These are phyloP conservation scores for Antheraea pernyi DNA, from an alignment of 1,140 invertebrate species.

Conservation along the genomic window DNA sequence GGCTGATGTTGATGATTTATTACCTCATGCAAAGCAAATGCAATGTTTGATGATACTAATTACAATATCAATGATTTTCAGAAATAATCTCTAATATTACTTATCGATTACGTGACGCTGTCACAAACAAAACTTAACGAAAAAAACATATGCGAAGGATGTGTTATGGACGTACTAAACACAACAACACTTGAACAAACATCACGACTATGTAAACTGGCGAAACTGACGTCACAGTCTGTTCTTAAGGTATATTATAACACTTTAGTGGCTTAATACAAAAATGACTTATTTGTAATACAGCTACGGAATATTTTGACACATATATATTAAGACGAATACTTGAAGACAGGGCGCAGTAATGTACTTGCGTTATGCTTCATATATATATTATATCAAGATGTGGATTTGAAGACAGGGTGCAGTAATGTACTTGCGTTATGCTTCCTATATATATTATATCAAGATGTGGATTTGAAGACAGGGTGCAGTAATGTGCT, in stretches of 20 bases:
- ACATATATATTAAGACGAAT: no score
- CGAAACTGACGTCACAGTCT: not conserved
- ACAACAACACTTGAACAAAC: not conserved
- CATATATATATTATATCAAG: no score
- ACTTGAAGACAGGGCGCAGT: not conserved
- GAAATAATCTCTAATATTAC: not conserved
- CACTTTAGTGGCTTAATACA: not conserved
- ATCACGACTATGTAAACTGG: not conserved
- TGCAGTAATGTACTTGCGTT: no score
- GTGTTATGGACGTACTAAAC: not conserved
- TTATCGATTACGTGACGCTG: not conserved
- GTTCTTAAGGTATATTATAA: not conserved
- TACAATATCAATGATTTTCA: not conserved
- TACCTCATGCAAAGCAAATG: no score
- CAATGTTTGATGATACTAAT: not conserved
- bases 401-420: no score
- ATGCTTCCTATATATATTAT: no score
- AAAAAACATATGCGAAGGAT: not conserved
- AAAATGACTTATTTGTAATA: not conserved
- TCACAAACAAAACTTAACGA: not conserved
- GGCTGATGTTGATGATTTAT: no score
- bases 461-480: no score
- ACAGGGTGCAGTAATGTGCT: no score
- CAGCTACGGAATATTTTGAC: no score
- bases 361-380: no score